Evolutionary conservation across 2,113 vertebrate genomes (phyloP).

Genomic region (Ciconia stormi): DNA sequence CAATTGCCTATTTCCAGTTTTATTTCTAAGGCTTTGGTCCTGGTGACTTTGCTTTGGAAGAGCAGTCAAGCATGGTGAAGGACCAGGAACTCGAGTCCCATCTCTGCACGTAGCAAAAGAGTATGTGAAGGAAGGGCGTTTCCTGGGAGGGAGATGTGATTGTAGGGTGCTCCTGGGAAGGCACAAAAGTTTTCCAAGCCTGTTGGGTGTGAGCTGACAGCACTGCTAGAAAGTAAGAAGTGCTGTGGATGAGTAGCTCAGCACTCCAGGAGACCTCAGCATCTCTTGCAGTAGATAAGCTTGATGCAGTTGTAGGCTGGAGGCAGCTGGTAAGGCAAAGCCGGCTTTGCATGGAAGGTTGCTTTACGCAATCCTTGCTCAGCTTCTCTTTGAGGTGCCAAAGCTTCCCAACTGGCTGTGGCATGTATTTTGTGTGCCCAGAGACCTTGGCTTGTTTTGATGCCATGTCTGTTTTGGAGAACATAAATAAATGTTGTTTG

Average conservation of each 20-base stretch:
- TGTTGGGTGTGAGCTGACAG: not conserved
- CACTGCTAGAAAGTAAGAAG: not conserved
- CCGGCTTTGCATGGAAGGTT: not conserved
- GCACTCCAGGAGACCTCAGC: not conserved
- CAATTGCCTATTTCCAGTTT: not conserved
- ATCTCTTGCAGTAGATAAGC: not conserved
- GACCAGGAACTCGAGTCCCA: not conserved
- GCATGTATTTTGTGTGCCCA: not conserved
- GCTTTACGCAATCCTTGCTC: not conserved
- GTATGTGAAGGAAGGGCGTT: not conserved
- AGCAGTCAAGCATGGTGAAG: not conserved
- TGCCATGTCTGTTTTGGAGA: not conserved
- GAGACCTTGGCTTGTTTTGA: slow-evolving; percentile 7
- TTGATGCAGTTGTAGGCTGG: not conserved
- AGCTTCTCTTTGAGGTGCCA: not conserved
- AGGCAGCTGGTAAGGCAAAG: not conserved
- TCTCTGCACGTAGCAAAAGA: not conserved
- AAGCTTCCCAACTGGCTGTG: not conserved
- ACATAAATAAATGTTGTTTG: not conserved
- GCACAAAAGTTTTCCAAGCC: not conserved
- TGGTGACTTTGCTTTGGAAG: not conserved
- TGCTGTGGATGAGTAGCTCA: not conserved
- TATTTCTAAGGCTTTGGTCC: not conserved
- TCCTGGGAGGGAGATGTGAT: not conserved
- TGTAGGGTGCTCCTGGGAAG: not conserved